A percentile compares a stretch with the other conserved stretches of the same genome.
Evolutionary conservation across 2,888 invertebrate species (phyloP).

Genomic region (Hofmannophila pseudospretella): DNA sequence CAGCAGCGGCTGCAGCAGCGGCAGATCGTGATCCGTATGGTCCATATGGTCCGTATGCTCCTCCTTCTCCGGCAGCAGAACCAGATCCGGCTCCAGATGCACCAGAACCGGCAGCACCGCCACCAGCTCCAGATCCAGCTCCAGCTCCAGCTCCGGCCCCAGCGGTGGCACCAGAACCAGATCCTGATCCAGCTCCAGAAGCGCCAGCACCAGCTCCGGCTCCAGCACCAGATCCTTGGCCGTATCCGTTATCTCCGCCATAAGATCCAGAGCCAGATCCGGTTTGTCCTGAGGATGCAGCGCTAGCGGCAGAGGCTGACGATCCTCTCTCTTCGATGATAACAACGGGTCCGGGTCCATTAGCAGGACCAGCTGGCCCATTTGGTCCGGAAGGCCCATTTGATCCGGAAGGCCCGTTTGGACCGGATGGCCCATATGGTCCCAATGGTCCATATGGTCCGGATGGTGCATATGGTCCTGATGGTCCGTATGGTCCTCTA

Average conservation of each 20-base stretch:
- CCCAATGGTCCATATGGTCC: no score
- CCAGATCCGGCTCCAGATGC: no score
- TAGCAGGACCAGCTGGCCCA: constrained; percentile 12
- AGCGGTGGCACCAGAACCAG: not conserved
- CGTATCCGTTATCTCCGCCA: not conserved
- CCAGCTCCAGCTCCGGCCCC: not conserved
- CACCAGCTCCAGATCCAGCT: no score
- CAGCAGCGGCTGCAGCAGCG: no score
- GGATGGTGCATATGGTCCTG: not conserved
- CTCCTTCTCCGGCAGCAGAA: no score
- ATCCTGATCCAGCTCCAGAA: constrained; percentile 1
- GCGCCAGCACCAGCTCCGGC: constrained; percentile 5
- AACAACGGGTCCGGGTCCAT: constrained; percentile 10
- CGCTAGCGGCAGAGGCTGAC: not conserved
- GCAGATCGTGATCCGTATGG: no score
- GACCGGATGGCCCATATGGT: no score
- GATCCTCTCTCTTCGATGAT: constrained; percentile 14
- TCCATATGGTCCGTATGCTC: no score
- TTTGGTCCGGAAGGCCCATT: constrained; percentile 3
- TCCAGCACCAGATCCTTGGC: constrained; percentile 2
- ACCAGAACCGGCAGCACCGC: no score
- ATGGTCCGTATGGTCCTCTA: not conserved
- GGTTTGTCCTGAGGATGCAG: constrained; percentile 3
- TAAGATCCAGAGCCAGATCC: not conserved
- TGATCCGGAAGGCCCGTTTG: no score